A percentile compares a stretch with the other conserved stretches of the same genome.
Conservation (phyloP, 1,140 invertebrate genomes). For the Manduca sexta region DNA sequence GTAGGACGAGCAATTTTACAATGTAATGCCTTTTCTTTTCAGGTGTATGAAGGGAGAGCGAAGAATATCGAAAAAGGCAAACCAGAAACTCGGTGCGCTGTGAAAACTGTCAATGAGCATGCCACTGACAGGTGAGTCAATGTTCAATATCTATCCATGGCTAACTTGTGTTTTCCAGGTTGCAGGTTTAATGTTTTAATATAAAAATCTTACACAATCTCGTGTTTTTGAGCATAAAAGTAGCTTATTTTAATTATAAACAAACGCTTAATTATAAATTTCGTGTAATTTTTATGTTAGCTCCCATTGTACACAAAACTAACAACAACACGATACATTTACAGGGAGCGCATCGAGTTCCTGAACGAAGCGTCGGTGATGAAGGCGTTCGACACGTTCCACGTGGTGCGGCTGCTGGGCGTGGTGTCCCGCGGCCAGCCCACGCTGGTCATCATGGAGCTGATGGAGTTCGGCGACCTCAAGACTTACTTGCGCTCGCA, state of each 20-base stretch:
- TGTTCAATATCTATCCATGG: too few species aligned
- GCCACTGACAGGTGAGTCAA: constrained; percentile 85
- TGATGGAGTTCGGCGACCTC: constrained; percentile 96
- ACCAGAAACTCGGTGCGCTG: constrained; percentile 84
- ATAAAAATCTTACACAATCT: too few species aligned
- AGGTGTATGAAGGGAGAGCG: constrained; percentile 75
- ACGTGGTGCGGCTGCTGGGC: constrained; percentile 94
- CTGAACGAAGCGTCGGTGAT: constrained; percentile 98
- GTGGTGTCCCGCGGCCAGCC: constrained; percentile 95
- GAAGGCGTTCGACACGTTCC: constrained; percentile 95
- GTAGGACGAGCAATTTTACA: too few species aligned
- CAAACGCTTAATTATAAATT: too few species aligned
- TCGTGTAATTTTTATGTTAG: too few species aligned
- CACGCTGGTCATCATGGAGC: constrained; percentile 96
- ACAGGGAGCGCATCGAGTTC: constrained; percentile 89
- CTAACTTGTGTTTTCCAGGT: too few species aligned
- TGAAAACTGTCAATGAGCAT: constrained; percentile 96
- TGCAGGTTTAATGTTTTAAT: too few species aligned
- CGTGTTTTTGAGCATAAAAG: too few species aligned
- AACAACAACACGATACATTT: too few species aligned
- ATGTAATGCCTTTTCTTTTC: constrained; percentile 15
- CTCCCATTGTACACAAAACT: too few species aligned
- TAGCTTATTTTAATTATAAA: too few species aligned
- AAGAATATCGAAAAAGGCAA: constrained; percentile 64
- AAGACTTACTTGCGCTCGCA: constrained; percentile 92